Evolutionary conservation across 2,888 invertebrate genomes (phyloP), one percentile per base, ranked within the genome.

Genomic region (Drosophila testacea): DNA sequence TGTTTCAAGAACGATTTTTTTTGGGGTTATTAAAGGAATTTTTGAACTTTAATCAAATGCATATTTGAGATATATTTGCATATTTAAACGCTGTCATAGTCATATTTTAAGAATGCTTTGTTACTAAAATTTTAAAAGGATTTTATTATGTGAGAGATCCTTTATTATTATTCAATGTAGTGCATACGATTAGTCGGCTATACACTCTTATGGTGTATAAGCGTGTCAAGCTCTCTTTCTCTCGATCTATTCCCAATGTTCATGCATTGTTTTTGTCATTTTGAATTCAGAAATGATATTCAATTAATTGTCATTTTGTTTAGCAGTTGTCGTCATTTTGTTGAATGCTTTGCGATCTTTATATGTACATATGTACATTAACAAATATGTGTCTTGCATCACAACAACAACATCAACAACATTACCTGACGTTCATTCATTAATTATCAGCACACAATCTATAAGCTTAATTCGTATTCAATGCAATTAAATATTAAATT

Each of bases 291-390:
- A 80, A 82, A 76, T 80, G 50, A 73, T 87, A 77, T 80, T 77
- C 54, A 81, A 79, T 88, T 88, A 85, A 81, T 85, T 88, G 83
- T 73, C 74, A 81, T 83, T 88, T 85, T 72, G 79, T 67, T 63
- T 42, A 62, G 54, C 50, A 61, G 56, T 66, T 75, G 64, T 57
- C 51, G 67, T 38, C 79, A 70, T 74, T 79, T 81, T 84, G 79
- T 61, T 27, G 13, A 56, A 13, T 64, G 69, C 71, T 75, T 79
- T 52, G 55, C 74, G 67, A 72, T 74, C 69, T 55, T 52, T 47
- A 41, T 65, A 51, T 60, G 39, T 41, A 22, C 22, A 22, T 22
- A 22, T 7, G 6, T 41, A 16, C 47, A 61, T 54, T 27, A 34
- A 46, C 22, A 55, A 51, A 67, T 64, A 68, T 44, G 44, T 57